A percentile compares a stretch with the other conserved stretches of the same genome.
phyloP scores from a whole-genome alignment of 2,113 vertebrate genomes.

The Leucopsar rothschildi region DNA sequence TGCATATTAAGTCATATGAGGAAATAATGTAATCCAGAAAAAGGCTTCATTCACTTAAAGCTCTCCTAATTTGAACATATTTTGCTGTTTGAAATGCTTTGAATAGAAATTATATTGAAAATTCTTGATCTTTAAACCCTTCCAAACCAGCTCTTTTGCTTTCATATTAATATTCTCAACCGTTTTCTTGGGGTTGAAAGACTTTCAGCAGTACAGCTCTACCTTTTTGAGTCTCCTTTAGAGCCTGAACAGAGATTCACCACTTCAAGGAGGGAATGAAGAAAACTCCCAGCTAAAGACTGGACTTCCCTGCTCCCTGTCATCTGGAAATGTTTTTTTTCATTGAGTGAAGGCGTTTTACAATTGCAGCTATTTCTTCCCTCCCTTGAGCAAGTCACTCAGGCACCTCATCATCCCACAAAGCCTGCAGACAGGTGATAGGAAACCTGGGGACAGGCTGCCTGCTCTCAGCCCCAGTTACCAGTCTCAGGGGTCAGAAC shows the following conservation, averaged over 20 bases:
- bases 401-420: fast-evolving
- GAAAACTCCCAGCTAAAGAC: background rate
- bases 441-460: background rate
- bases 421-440: background rate
- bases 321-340: background rate
- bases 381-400: background rate
- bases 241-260: background rate
- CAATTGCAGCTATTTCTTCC: background rate
- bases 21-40: background rate
- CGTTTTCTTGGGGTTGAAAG: background rate
- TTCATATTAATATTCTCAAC: background rate
- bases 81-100: background rate
- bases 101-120: background rate
- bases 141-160: background rate
- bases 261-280: background rate
- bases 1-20: background rate
- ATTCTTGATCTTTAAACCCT: background rate
- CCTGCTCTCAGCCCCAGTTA: background rate
- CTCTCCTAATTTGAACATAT: background rate
- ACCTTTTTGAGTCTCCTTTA: background rate
- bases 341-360: background rate
- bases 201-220: background rate
- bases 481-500: background rate
- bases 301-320: background rate
- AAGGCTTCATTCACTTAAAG: background rate